Evolutionary conservation across 2,113 vertebrate species (phyloP), one percentile per base, ranked within the genome.

Genomic region (Macrotis lagotis): DNA sequence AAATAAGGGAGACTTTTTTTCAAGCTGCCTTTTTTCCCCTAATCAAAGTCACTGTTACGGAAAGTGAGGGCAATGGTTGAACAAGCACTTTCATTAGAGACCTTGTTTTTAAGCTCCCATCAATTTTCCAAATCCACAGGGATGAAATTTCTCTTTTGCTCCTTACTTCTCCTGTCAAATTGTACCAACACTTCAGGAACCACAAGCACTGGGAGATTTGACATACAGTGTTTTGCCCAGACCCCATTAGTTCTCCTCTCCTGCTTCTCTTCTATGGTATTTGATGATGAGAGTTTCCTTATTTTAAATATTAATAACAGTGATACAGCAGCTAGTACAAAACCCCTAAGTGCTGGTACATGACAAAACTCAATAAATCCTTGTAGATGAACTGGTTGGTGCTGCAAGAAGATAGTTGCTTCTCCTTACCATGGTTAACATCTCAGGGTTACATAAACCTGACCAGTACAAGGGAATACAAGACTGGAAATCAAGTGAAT

Each of bases 91-190:
- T 95, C 88, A 95, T 44, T 25, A 92, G 0, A 44, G 52, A 16
- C 8, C 26, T 93, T 93, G 88, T 89, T 95, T 93, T 90, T 7
- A 83, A 89, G 91, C 10, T 50, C 53, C 19, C 51, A 92, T 91
- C 47, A 88, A 89, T 90, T 93, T 92, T 48, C 89, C 51, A 90
- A 26, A 90, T 55, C 47, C 89, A 95, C 8, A 95, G 51, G 37
- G 94, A 94, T 93, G 26, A 19, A 31, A 31, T n/a, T n/a, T 91
- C 74, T 25, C 26, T 48, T 83, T 83, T 10, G 0, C 28, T 89
- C 91, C 28, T 91, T 53, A 94, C 28, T 94, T 94, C 50, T 95
- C 52, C 28, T 91, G 10, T 48, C 44, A 51, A 55, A 96, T 14
- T 92, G 0, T 0, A 50, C 2, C 3, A 3, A 66, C 91, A 90